Evolutionary conservation across 2,888 invertebrate species (phyloP).

Genomic region (Trypoxylon attenuatum): DNA sequence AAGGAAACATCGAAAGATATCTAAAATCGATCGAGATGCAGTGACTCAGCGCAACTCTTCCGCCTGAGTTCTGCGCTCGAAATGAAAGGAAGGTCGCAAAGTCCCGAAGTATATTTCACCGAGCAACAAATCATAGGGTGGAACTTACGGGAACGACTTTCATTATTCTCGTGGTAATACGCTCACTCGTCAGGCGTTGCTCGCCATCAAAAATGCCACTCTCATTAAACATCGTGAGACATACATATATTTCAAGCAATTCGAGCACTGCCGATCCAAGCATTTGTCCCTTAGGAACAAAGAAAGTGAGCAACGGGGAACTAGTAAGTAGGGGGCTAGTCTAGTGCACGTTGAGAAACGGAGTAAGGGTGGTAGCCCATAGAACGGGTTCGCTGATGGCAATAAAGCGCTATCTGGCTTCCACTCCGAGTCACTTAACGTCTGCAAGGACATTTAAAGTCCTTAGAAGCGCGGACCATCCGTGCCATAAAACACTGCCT

Average conservation of each 20-base stretch:
- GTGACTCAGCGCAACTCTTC: conserved; percentile 7
- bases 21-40: conserved; percentile 10
- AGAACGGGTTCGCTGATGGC: conserved; percentile 43
- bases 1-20: background rate
- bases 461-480: conserved; percentile 45
- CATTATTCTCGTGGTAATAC: too few relatives aligned
- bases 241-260: too few relatives aligned
- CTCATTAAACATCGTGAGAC: too few relatives aligned
- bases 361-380: conserved; percentile 20
- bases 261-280: too few relatives aligned
- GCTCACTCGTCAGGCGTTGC: too few relatives aligned
- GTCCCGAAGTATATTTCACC: conserved; percentile 29
- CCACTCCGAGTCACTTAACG: conserved; percentile 71
- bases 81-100: conserved; percentile 13
- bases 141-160: too few relatives aligned
- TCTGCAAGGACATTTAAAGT: conserved; percentile 63
- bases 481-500: conserved; percentile 60
- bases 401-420: conserved; percentile 69
- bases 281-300: too few relatives aligned
- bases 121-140: conserved; percentile 36
- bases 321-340: conserved; percentile 16
- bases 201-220: too few relatives aligned
- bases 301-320: background rate
- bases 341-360: conserved; percentile 16
- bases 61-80: conserved; percentile 4